Evolutionary conservation across 92 coral and sea anemone genomes (phyloP).

Genomic region (Actinostola sp.): DNA sequence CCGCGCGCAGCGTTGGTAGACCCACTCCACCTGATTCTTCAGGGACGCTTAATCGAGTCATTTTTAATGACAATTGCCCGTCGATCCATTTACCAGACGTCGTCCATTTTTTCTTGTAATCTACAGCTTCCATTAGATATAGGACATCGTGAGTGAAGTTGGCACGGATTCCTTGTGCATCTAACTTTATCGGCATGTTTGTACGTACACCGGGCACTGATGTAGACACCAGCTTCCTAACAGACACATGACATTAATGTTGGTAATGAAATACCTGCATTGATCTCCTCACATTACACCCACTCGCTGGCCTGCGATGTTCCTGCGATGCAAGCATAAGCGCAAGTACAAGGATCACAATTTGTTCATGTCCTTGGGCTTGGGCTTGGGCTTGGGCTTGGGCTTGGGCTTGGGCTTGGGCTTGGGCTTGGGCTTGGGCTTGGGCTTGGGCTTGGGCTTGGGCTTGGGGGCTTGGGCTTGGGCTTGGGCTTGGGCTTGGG

Average conservation of each 20-base stretch:
- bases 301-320: no score
- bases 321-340: no score
- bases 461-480: no score
- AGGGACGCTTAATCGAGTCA: neutral
- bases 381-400: no score
- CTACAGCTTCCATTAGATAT: constrained; percentile 56
- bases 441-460: no score
- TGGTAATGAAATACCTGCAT: neutral
- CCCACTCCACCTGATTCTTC: constrained; percentile 38
- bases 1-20: constrained; percentile 64
- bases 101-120: constrained; percentile 55
- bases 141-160: constrained; percentile 58
- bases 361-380: no score
- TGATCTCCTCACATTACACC: no score
- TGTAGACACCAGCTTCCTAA: constrained; percentile 14
- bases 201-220: constrained; percentile 1
- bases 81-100: constrained; percentile 52
- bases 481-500: no score
- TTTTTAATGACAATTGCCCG: constrained; percentile 51
- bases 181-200: neutral
- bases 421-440: no score
- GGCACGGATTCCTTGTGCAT: constrained; percentile 23
- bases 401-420: no score
- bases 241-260: neutral
- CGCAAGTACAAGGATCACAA: no score